A percentile compares a stretch with the other conserved stretches of the same genome.
Evolutionary conservation across 2,888 invertebrate genomes (phyloP).

Genomic region (Teinopalpus imperialis): DNA sequence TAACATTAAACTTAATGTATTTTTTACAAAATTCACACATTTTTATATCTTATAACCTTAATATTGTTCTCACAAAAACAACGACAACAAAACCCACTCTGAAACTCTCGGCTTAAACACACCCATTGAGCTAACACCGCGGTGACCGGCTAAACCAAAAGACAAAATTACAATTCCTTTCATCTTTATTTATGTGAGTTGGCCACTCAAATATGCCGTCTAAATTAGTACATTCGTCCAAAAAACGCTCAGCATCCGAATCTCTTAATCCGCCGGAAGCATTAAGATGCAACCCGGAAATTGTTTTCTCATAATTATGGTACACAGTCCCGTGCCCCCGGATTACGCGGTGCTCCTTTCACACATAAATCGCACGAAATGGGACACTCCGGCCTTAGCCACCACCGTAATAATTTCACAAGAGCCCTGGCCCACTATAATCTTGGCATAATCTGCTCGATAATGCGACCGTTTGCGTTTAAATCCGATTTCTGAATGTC

Average conservation of each 20-base stretch:
- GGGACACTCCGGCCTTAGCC: slow-evolving; percentile 76
- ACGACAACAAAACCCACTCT: neutral
- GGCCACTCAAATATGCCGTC: slow-evolving; percentile 13
- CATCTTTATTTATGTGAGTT: slow-evolving; percentile 21
- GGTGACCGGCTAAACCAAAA: slow-evolving; percentile 27
- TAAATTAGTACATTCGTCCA: slow-evolving; percentile 34
- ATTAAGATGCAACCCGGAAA: slow-evolving; percentile 77
- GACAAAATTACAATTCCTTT: slow-evolving; percentile 28
- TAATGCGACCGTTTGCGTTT: slow-evolving; percentile 74
- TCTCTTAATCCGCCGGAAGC: slow-evolving; percentile 62
- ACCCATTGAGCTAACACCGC: slow-evolving; percentile 10
- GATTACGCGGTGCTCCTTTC: slow-evolving; percentile 75
- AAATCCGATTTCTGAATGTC: slow-evolving; percentile 62
- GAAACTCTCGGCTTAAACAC: slow-evolving; percentile 1
- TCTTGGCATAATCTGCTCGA: slow-evolving; percentile 79
- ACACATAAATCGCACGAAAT: slow-evolving; percentile 77
- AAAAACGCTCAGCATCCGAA: slow-evolving; percentile 41
- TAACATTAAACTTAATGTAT: no score
- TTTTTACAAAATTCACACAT: no score
- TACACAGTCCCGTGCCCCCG: slow-evolving; percentile 55
- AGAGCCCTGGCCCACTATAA: slow-evolving; percentile 72
- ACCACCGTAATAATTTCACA: slow-evolving; percentile 75
- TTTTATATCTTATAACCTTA: no score
- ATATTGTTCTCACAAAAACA: no score
- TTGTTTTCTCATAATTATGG: slow-evolving; percentile 81